Conservation (phyloP, 2,888 invertebrate genomes). For the Phragmatobia fuliginosa region DNA sequence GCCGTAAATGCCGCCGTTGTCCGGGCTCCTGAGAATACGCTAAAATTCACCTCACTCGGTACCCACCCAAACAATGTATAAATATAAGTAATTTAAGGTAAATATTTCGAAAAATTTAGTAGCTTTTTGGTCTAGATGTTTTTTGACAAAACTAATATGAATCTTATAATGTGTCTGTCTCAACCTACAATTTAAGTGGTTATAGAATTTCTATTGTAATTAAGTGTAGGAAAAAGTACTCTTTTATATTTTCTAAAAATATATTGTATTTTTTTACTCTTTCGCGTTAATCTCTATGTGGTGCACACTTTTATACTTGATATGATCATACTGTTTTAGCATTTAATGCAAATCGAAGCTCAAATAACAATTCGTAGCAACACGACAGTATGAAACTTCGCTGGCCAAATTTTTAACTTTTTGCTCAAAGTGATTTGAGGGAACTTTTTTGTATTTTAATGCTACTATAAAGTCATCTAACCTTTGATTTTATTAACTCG, state of each 20-base stretch:
- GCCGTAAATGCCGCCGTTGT: slow-evolving; percentile 66
- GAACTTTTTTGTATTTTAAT: background rate
- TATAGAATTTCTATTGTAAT: slow-evolving; percentile 11
- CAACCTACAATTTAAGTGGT: slow-evolving; percentile 18
- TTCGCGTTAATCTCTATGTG: background rate
- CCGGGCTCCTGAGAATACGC: slow-evolving; percentile 36
- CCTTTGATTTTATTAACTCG: slow-evolving; percentile 1
- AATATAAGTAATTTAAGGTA: slow-evolving; percentile 43
- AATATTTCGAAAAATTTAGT: slow-evolving; percentile 15
- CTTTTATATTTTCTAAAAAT: background rate
- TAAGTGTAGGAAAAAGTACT: background rate
- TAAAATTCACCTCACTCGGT: slow-evolving; percentile 15
- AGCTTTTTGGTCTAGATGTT: slow-evolving; percentile 8
- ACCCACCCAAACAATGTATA: slow-evolving; percentile 36
- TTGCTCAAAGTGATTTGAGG: slow-evolving; percentile 23
- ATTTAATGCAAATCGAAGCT: slow-evolving; percentile 27
- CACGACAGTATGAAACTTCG: background rate
- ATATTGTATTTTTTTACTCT: background rate
- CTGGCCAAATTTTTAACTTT: slow-evolving; percentile 20
- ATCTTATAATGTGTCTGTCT: slow-evolving; percentile 5
- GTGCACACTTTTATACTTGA: background rate
- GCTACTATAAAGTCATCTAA: background rate
- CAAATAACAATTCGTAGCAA: slow-evolving; percentile 16
- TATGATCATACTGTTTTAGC: slow-evolving; percentile 9
- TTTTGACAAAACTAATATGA: background rate